Percentiles rank a stretch among this genome's conserved stretches.
Conservation (phyloP, 2,888 invertebrate species). For the Drosophila melanosoma region DNA sequence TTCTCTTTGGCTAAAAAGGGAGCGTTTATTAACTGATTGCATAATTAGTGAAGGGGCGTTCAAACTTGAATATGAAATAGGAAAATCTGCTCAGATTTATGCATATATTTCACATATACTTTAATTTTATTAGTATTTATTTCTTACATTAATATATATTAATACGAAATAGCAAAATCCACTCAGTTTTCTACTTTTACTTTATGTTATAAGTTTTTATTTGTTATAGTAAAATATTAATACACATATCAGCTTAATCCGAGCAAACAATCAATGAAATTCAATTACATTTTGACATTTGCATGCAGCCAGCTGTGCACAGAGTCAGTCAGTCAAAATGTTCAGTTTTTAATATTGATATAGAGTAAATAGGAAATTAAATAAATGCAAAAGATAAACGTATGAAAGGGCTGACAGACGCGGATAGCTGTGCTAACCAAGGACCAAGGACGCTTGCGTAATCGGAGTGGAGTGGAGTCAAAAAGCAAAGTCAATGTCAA, state of each 20-base stretch:
- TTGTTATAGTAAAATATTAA: background rate
- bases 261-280: conserved; percentile 33
- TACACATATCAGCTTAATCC: conserved; percentile 10
- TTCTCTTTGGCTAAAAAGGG: background rate
- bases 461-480: conserved; percentile 8
- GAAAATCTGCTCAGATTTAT: background rate
- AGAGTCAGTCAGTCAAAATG: conserved; percentile 8
- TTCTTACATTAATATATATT: background rate
- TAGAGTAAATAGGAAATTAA: conserved; percentile 63
- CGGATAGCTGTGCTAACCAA: background rate
- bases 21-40: conserved; percentile 41
- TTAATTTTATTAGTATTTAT: background rate
- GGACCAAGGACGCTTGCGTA: background rate
- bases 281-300: conserved; percentile 46
- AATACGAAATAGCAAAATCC: background rate
- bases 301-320: conserved; percentile 8
- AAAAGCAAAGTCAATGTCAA: conserved; percentile 10
- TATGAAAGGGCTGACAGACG: background rate
- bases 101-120: background rate
- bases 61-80: conserved; percentile 4
- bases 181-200: background rate
- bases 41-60: conserved; percentile 7
- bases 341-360: conserved; percentile 15
- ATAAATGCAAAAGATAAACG: conserved; percentile 42
- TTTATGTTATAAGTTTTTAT: background rate